These are phyloP conservation scores for Hypomecis punctinalis DNA, from an alignment of 2,888 invertebrate species.

Conservation along the genomic window DNA sequence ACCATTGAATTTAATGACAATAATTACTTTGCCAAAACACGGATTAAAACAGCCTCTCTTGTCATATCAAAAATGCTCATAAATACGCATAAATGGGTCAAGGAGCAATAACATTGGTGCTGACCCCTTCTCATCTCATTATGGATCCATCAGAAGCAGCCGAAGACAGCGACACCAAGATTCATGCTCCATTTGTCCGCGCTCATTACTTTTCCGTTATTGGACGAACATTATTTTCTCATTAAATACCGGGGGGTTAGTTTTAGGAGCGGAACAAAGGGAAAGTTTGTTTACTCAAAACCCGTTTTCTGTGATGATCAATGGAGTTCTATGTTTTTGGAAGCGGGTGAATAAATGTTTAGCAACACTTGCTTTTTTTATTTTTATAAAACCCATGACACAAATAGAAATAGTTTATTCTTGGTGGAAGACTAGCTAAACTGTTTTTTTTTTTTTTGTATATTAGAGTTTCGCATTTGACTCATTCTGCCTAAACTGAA, in stretches of 20 bases:
- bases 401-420: too few species aligned
- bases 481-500: too few species aligned
- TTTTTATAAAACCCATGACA: too few species aligned
- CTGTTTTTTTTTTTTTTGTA: too few species aligned
- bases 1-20: too few species aligned
- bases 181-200: constrained; percentile 46
- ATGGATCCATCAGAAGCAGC: constrained; percentile 31
- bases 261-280: constrained; percentile 39
- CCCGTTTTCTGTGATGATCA: too few species aligned
- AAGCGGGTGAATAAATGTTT: too few species aligned
- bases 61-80: not conserved
- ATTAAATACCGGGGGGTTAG: constrained; percentile 49
- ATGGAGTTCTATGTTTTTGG: too few species aligned
- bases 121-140: constrained; percentile 24
- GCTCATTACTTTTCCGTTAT: constrained; percentile 49
- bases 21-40: not conserved
- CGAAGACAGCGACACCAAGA: constrained; percentile 42
- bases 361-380: too few species aligned
- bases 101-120: constrained; percentile 40
- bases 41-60: constrained; percentile 1
- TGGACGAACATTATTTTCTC: constrained; percentile 51
- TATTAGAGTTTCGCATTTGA: too few species aligned
- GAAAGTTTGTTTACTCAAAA: constrained; percentile 7
- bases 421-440: too few species aligned
- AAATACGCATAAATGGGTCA: constrained; percentile 10